Evolutionary conservation across 2,888 invertebrate species (phyloP).

Genomic region (Scaptomyza reducta): DNA sequence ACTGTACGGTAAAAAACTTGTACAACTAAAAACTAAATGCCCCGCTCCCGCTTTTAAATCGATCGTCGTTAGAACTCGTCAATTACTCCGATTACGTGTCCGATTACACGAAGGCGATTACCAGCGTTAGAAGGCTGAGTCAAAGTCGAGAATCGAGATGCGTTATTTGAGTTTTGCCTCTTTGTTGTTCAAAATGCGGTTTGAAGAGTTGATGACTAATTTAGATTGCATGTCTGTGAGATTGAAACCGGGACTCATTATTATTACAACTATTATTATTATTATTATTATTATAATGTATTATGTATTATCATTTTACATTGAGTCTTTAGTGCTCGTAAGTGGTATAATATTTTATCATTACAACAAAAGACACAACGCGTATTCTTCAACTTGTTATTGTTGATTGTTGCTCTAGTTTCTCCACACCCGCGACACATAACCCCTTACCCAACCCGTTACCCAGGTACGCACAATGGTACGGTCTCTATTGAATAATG

Average conservation of each 20-base stretch:
- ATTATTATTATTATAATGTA: constrained; percentile 41
- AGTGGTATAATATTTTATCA: constrained; percentile 59
- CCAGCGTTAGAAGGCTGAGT: constrained; percentile 7
- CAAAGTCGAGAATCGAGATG: constrained; percentile 10
- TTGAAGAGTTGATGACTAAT: constrained; percentile 50
- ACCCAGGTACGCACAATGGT: constrained; percentile 27
- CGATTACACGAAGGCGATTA: constrained; percentile 8
- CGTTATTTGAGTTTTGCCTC: constrained; percentile 25
- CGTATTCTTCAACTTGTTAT: constrained; percentile 27
- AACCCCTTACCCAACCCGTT: constrained; percentile 15
- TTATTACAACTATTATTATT: constrained; percentile 20
- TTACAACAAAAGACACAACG: constrained; percentile 42
- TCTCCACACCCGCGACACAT: not conserved
- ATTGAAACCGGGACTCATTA: constrained; percentile 13
- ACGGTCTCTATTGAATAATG: constrained; percentile 37
- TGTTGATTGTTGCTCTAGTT: constrained; percentile 22
- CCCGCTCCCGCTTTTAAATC: constrained; percentile 10
- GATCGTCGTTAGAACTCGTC: constrained; percentile 15
- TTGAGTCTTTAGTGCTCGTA: constrained; percentile 54
- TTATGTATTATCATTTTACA: constrained; percentile 57
- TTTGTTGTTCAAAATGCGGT: constrained; percentile 52
- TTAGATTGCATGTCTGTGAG: constrained; percentile 36
- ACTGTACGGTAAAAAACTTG: too few relatives aligned
- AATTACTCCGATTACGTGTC: constrained; percentile 33
- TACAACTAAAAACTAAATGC: too few relatives aligned